A percentile compares a stretch with the other conserved stretches of the same genome.
Evolutionary conservation across 2,797 vertebrate genomes (phyloP).

Genomic region (Salmo trutta): DNA sequence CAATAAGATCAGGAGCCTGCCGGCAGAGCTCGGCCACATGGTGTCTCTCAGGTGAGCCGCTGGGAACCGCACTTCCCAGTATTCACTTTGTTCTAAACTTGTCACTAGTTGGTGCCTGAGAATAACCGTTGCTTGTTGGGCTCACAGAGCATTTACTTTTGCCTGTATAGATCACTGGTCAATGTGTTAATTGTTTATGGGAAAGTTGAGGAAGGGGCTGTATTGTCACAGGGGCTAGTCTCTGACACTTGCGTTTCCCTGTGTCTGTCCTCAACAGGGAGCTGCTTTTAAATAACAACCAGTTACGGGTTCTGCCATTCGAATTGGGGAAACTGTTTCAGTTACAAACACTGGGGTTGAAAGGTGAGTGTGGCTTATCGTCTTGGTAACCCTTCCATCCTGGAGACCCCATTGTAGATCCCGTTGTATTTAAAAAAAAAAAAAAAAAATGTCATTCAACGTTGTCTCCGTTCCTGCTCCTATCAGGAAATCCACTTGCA

Average conservation of each 20-base stretch:
- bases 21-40: conserved; percentile 98
- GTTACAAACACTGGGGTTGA: conserved; percentile 98
- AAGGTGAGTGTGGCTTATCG: conserved; percentile 82
- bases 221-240: conserved; percentile 11
- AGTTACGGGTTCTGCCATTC: conserved; percentile 99
- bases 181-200: background rate
- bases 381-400: conserved; percentile 34
- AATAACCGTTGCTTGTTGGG: background rate
- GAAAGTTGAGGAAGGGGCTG: background rate
- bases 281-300: conserved; percentile 99
- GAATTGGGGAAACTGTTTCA: conserved; percentile 99
- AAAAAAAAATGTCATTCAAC: background rate
- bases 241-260: conserved; percentile 53
- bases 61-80: background rate
- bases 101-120: background rate
- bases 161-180: background rate
- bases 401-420: conserved; percentile 32
- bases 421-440: background rate
- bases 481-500: conserved; percentile 95
- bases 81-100: background rate
- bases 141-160: background rate
- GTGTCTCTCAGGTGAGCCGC: conserved; percentile 95
- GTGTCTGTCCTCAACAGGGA: conserved; percentile 82
- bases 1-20: conserved; percentile 99
- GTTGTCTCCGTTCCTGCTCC: background rate